A percentile compares a stretch with the other conserved stretches of the same genome.
Conservation (phyloP, 2,888 invertebrate genomes). For the Epinotia brunnichana region DNA sequence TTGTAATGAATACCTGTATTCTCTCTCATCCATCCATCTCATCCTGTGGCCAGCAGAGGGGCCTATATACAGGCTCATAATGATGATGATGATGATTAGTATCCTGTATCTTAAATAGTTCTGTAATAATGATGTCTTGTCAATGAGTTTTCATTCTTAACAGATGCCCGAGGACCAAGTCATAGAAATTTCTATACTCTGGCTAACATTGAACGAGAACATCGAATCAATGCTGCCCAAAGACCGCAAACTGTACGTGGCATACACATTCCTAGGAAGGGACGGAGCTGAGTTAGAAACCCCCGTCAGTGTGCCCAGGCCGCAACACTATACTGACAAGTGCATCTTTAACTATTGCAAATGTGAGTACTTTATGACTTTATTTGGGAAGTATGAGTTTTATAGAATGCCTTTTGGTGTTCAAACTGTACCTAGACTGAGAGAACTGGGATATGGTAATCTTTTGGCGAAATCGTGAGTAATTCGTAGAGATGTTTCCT, state of each 20-base stretch:
- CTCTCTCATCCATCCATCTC: too few species aligned
- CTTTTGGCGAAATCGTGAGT: too few species aligned
- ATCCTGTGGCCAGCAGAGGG: too few species aligned
- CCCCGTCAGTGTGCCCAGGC: background rate
- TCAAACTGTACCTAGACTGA: too few species aligned
- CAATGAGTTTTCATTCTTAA: background rate
- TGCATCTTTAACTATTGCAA: background rate
- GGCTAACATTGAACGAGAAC: slow-evolving; percentile 1
- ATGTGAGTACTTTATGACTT: background rate
- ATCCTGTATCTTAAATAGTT: too few species aligned
- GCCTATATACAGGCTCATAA: too few species aligned
- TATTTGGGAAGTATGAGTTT: background rate
- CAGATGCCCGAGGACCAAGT: background rate
- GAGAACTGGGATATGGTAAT: too few species aligned
- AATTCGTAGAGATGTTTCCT: too few species aligned
- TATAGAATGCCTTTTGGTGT: too few species aligned
- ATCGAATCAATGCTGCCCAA: background rate
- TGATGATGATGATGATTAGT: too few species aligned
- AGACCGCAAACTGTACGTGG: background rate
- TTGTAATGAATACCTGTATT: too few species aligned
- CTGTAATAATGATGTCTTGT: too few species aligned
- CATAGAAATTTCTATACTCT: background rate
- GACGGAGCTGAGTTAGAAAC: background rate
- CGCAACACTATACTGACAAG: background rate
- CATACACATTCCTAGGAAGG: background rate